Base-by-base conservation (phyloP, 2,888 invertebrate genomes). In the Bruchidius siliquastri region DNA sequence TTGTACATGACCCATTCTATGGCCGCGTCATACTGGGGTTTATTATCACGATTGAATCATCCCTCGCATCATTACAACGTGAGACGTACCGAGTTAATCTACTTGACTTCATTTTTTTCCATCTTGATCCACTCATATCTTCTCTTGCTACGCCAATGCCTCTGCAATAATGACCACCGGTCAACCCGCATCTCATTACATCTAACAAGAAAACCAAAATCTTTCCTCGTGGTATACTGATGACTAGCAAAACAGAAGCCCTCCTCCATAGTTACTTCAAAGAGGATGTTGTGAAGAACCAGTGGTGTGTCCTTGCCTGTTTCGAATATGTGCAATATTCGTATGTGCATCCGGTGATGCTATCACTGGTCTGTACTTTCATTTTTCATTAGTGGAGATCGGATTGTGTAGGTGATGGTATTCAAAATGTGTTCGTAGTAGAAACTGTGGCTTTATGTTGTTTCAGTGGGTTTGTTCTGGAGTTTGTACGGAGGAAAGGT, bases 321-420 rank as follows among this genome's bases (percentile, higher is more conserved):
- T 85, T 85, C 85, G 85, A 79, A 83, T 81, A 82, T 86, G 84
- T 85, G 84, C 86, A 86, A 49, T 49, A 49, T 49, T 49, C 79
- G 83, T 81, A 82, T 86, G 85, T 85, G 84, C 86, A 86, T 86
- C 85, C 85, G 84, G 76, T 75, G 75, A 74, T 77, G 77, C 77
- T 80, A 74, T 13, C 18, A 49, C 49, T 49, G 18, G 49, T 18
- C 49, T 1, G 72, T 80, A 80, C 81, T 81, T 82, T 83, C 82
- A 80, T 79, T 83, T 82, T 83, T 76, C 70, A 74, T 76, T 68
- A 75, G 74, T 68, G 21, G 20, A 68, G 6, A 68, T 68, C 20
- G 21, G 22, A 21, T 22, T 22, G 66, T 67, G 21, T 21, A 26
- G 21, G 1, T 67, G 72, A n/a, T 66, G 21, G 66, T 72, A 71